A percentile compares a stretch with the other conserved stretches of the same genome.
Conservation (phyloP, 2,888 invertebrate genomes). For the Agonopterix subpropinquella region DNA sequence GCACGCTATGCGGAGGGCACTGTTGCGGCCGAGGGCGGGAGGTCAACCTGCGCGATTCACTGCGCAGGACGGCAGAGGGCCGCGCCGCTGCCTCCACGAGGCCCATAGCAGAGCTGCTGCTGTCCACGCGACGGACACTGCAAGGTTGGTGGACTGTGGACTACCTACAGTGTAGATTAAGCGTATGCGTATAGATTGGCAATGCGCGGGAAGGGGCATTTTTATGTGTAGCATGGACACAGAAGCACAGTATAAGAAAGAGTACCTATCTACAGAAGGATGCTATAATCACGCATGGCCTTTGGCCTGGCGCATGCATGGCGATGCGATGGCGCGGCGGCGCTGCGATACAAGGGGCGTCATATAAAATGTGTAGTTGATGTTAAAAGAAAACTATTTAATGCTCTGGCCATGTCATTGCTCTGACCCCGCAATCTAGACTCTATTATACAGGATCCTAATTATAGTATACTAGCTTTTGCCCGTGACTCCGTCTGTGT, state of each 20-base stretch:
- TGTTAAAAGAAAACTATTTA: too few relatives aligned
- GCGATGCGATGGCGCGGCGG: too few relatives aligned
- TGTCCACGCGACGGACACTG: slow-evolving; percentile 82
- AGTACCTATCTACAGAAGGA: too few relatives aligned
- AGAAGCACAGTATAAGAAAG: neutral
- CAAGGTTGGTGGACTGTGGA: slow-evolving; percentile 72
- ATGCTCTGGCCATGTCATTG: too few relatives aligned
- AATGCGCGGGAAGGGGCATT: too few relatives aligned
- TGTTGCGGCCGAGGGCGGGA: slow-evolving; percentile 82
- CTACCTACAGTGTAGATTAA: neutral
- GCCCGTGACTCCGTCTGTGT: too few relatives aligned
- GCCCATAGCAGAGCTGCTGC: slow-evolving; percentile 84
- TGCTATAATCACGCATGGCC: neutral
- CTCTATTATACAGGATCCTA: too few relatives aligned
- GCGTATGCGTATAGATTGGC: neutral
- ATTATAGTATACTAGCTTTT: too few relatives aligned
- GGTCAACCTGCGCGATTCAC: slow-evolving; percentile 71
- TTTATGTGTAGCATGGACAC: too few relatives aligned
- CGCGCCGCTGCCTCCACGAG: slow-evolving; percentile 82
- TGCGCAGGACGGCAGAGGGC: slow-evolving; percentile 79
- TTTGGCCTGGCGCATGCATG: neutral
- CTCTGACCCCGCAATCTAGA: too few relatives aligned
- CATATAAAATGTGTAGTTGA: neutral
- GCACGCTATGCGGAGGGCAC: slow-evolving; percentile 76
- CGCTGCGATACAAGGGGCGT: neutral